Conservation (phyloP, 2,113 vertebrate genomes). For the Cromileptes altivelis region DNA sequence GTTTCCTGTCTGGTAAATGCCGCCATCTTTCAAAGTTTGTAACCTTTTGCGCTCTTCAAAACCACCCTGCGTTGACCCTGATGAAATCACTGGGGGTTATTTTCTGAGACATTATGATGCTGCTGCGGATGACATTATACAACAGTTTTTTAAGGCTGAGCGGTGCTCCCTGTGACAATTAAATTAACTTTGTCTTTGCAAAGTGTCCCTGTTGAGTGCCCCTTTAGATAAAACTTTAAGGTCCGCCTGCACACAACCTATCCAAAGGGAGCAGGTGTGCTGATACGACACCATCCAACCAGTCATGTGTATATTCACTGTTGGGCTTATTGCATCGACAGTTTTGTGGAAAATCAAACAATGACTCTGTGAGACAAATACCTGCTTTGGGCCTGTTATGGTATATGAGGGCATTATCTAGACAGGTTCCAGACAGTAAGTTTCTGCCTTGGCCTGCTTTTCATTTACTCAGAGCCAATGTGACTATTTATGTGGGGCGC, state of each 20-base stretch:
- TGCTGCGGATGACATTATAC: not conserved
- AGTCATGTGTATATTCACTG: not conserved
- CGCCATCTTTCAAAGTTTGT: not conserved
- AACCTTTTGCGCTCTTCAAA: not conserved
- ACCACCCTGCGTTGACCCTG: not conserved
- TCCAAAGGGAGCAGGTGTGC: not conserved
- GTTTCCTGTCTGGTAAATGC: not conserved
- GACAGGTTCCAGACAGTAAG: constrained; percentile 51
- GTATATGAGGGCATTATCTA: constrained; percentile 36
- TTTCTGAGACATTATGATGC: constrained; percentile 3
- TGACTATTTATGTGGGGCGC: constrained; percentile 62
- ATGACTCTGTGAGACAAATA: constrained; percentile 47
- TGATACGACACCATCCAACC: not conserved
- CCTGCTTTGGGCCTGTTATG: constrained; percentile 24
- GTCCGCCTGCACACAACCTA: not conserved
- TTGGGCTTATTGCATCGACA: not conserved
- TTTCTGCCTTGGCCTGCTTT: constrained; percentile 49
- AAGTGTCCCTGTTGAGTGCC: not conserved
- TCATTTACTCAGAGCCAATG: constrained; percentile 72
- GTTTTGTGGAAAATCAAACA: constrained; percentile 17
- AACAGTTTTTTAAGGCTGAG: constrained; percentile 2
- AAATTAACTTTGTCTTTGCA: constrained; percentile 11
- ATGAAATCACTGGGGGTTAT: not conserved
- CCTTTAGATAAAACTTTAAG: constrained; percentile 1
- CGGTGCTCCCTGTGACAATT: not conserved